Conservation (phyloP, 2,888 invertebrate genomes). For the Eumerus sabulonum region DNA sequence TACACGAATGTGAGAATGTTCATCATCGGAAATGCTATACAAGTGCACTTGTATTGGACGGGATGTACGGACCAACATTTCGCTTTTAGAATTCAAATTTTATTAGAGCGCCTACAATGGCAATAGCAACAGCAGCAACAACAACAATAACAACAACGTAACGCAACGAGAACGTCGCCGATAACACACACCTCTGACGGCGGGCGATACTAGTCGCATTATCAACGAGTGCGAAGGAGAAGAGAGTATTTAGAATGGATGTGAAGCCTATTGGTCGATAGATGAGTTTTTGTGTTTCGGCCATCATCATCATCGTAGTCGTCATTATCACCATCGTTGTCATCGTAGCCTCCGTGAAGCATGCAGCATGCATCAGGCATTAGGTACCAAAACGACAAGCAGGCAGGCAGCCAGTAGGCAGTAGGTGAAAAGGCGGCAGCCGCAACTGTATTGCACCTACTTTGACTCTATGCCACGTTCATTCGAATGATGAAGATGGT, state of each 20-base stretch:
- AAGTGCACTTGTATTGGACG: slow-evolving; percentile 37
- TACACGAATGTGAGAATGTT: slow-evolving; percentile 15
- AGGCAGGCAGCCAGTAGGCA: too few species aligned
- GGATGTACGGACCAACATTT: slow-evolving; percentile 46
- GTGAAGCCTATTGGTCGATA: slow-evolving; percentile 68
- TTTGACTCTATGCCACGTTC: slow-evolving; percentile 53
- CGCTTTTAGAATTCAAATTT: slow-evolving; percentile 63
- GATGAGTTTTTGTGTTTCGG: slow-evolving; percentile 67
- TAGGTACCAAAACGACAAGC: slow-evolving; percentile 7
- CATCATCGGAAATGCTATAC: slow-evolving; percentile 24
- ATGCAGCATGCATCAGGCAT: not conserved
- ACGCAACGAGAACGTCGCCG: slow-evolving; percentile 25
- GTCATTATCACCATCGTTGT: too few species aligned
- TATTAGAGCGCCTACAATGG: slow-evolving; percentile 55
- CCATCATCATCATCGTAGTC: slow-evolving; percentile 52
- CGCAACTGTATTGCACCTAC: slow-evolving; percentile 58
- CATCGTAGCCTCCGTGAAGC: not conserved
- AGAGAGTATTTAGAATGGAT: slow-evolving; percentile 62
- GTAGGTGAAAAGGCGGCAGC: slow-evolving; percentile 22
- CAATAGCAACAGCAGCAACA: too few species aligned
- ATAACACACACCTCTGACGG: slow-evolving; percentile 41
- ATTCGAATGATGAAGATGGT: slow-evolving; percentile 60
- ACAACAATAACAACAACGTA: too few species aligned
- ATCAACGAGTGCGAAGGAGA: slow-evolving; percentile 65
- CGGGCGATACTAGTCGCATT: slow-evolving; percentile 16